phyloP scores from a whole-genome alignment of 2,113 vertebrate species.

The Pelodiscus sinensis region DNA sequence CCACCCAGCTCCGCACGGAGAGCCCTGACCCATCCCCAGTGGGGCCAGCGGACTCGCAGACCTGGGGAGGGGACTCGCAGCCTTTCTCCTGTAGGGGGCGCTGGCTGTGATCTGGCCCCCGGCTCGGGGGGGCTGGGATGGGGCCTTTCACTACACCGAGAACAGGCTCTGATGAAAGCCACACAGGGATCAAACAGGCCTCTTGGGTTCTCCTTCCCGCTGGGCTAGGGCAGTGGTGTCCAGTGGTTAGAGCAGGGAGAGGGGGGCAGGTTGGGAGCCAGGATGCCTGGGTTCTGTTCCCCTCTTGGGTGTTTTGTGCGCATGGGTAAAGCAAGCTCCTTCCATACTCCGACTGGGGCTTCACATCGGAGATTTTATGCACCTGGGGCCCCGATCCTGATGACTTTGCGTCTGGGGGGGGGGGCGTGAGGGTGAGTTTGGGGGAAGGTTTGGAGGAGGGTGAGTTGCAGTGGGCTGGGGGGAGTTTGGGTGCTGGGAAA shows the following conservation, averaged over 20 bases:
- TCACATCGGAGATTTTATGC: fast-evolving
- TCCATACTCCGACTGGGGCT: background rate
- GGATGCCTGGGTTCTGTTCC: background rate
- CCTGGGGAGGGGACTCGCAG: background rate
- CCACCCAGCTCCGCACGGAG: background rate
- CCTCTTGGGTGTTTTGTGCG: background rate
- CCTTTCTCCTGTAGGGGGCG: background rate
- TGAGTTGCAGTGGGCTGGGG: background rate
- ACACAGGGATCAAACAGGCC: background rate
- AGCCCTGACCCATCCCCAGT: background rate
- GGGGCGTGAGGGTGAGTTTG: background rate
- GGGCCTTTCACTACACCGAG: background rate
- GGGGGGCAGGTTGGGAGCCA: too few relatives aligned
- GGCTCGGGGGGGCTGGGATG: background rate
- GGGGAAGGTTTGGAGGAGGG: background rate
- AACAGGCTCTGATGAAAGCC: background rate
- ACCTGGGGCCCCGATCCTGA: background rate
- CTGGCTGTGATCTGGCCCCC: too few relatives aligned
- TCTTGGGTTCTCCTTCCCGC: background rate
- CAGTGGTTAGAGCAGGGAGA: background rate
- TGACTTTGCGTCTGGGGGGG: background rate
- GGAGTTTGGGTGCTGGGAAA: background rate
- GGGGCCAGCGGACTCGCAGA: background rate
- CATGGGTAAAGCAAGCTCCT: background rate
- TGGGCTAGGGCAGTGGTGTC: background rate